These are phyloP conservation scores for Epinephelus lanceolatus DNA, from an alignment of 2,113 vertebrate species.

Conservation along the genomic window DNA sequence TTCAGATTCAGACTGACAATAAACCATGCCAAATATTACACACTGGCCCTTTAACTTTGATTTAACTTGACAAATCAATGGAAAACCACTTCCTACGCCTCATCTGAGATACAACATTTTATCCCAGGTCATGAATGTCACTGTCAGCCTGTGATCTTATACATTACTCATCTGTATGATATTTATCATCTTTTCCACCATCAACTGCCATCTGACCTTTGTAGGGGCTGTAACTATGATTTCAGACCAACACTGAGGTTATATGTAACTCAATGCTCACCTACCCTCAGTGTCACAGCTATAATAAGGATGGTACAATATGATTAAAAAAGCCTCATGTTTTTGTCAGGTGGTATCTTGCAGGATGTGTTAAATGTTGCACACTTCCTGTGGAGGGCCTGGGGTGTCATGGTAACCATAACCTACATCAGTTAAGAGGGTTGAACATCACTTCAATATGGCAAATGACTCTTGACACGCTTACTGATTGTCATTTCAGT, in stretches of 20 bases:
- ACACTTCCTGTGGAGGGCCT: slow-evolving; percentile 71
- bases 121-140: slow-evolving; percentile 10
- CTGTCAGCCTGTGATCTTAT: slow-evolving; percentile 9
- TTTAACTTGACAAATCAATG: slow-evolving; percentile 22
- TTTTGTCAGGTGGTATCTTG: slow-evolving; percentile 27
- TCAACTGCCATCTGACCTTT: slow-evolving; percentile 25
- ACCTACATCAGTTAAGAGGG: slow-evolving; percentile 25
- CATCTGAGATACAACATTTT: slow-evolving; percentile 4
- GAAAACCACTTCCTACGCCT: slow-evolving; percentile 9
- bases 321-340: slow-evolving; percentile 7
- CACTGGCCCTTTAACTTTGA: slow-evolving; percentile 36
- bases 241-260: not conserved
- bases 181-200: slow-evolving; percentile 17
- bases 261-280: not conserved
- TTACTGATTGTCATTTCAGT: slow-evolving; percentile 11
- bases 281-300: not conserved
- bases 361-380: slow-evolving; percentile 67
- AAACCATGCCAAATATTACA: too few relatives aligned
- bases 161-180: slow-evolving; percentile 6
- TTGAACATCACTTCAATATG: slow-evolving; percentile 30
- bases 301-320: not conserved
- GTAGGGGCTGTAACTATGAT: not conserved
- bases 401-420: slow-evolving; percentile 59
- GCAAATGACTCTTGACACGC: slow-evolving; percentile 7
- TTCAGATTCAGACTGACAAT: too few relatives aligned